Evolutionary conservation across 2,797 vertebrate species (phyloP), one percentile per base, ranked within the genome.

Genomic region (Chaunax sp.): DNA sequence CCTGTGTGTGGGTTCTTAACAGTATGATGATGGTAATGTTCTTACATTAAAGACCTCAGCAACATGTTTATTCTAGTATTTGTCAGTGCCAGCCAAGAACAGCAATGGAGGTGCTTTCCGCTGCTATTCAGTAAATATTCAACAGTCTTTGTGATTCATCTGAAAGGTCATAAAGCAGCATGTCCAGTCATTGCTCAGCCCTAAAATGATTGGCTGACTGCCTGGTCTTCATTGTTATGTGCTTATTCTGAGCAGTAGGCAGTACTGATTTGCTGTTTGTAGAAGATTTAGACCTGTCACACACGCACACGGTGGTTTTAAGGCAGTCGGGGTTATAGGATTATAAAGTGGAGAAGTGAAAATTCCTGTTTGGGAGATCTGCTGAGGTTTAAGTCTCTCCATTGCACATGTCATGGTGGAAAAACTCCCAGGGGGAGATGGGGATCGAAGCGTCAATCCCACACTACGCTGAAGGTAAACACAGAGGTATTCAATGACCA

Each of bases 201-300:
- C 33, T 10, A 4, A 75, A 70, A 75, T 73, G 79, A 83, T 88
- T 93, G 89, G 90, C 88, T 23, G 77, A 12, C 35, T 77, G 82
- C 85, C 80, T 64, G 54, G 69, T 59, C 68, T 47, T 71, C 72
- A 76, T 87, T 91, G 86, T 90, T 83, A 49, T 50, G 65, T 57
- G 75, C 78, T 84, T 81, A 85, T 47, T 74, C 72, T 64, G 69
- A 89, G 74, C 81, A 84, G 61, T 80, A 75, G 74, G 79, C 69
- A 89, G 80, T 72, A 57, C 69, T 75, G 65, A 84, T 89, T 89
- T 87, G 84, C 89, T 95, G 90, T 95, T 95, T 92, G 83, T 83
- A 87, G 77, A 86, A 92, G 94, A 92, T 93, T 96, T 95, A 94
- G 89, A 89, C 85, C 69, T 96, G 95, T 95, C 95, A 95, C 91